Evolutionary conservation across 2,113 vertebrate species (phyloP).

Genomic region (Spheniscus mendiculus): DNA sequence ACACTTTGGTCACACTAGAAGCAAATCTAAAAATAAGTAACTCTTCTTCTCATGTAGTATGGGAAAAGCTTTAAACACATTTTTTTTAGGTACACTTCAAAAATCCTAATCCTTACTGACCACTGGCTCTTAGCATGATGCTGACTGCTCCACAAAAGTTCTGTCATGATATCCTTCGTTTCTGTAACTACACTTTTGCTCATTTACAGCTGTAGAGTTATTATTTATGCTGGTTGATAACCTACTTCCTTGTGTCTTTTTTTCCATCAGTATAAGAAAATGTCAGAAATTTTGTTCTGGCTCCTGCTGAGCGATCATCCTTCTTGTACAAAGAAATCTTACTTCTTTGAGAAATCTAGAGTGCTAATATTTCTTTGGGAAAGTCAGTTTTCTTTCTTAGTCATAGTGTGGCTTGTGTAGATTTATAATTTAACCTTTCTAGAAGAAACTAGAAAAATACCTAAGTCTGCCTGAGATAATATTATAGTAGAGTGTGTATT

Average conservation of each 20-base stretch:
- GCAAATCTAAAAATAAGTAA: neutral
- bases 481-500: neutral
- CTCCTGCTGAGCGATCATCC: neutral
- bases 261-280: neutral
- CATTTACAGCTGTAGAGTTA: neutral
- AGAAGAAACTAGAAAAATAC: neutral
- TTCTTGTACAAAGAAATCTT: neutral
- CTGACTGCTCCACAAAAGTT: neutral
- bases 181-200: neutral
- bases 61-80: neutral
- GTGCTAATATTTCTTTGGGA: neutral
- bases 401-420: neutral
- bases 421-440: neutral
- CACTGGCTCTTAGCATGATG: neutral
- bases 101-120: neutral
- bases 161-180: neutral
- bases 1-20: neutral
- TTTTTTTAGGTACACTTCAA: neutral
- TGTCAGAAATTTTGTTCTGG: neutral
- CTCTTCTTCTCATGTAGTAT: neutral
- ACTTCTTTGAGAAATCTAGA: neutral
- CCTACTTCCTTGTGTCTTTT: neutral
- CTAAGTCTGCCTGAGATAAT: neutral
- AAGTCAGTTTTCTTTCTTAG: neutral
- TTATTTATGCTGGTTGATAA: neutral